Conservation (phyloP, 2,113 vertebrate species). For the Corythaixoides concolor region DNA sequence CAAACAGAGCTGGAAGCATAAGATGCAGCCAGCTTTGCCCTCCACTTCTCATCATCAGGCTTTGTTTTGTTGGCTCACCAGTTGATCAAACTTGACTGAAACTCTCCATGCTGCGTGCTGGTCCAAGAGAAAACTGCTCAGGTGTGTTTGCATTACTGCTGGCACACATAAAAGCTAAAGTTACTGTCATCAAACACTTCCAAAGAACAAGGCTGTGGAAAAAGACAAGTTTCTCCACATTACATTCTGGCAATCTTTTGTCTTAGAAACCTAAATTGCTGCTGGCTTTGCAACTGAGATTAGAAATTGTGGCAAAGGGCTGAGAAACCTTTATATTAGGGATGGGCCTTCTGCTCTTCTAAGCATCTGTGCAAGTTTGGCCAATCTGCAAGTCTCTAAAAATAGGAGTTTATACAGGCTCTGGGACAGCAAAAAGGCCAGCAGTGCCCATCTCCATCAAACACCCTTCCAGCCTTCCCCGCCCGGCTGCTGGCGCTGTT, state of each 20-base stretch:
- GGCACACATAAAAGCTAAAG: fast-evolving
- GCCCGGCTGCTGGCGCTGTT: fast-evolving
- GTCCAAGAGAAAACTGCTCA: neutral
- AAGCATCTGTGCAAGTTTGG: neutral
- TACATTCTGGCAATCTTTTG: neutral
- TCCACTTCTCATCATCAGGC: neutral
- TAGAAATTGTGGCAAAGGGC: neutral
- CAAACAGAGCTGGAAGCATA: neutral
- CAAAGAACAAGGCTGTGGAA: neutral
- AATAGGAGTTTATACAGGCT: neutral
- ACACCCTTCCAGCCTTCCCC: fast-evolving
- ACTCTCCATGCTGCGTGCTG: neutral
- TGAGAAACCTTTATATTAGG: neutral
- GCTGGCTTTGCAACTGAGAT: neutral
- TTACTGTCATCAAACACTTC: neutral
- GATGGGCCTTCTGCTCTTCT: neutral
- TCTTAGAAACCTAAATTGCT: neutral
- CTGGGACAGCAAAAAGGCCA: neutral
- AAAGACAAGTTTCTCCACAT: neutral
- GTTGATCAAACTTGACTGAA: neutral
- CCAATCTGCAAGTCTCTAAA: neutral
- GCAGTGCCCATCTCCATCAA: fast-evolving
- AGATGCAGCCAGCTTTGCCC: neutral
- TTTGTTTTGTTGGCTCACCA: neutral
- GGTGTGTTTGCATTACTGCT: neutral